Conservation (phyloP, 2,888 invertebrate species). For the Lasioglossum villosulum region DNA sequence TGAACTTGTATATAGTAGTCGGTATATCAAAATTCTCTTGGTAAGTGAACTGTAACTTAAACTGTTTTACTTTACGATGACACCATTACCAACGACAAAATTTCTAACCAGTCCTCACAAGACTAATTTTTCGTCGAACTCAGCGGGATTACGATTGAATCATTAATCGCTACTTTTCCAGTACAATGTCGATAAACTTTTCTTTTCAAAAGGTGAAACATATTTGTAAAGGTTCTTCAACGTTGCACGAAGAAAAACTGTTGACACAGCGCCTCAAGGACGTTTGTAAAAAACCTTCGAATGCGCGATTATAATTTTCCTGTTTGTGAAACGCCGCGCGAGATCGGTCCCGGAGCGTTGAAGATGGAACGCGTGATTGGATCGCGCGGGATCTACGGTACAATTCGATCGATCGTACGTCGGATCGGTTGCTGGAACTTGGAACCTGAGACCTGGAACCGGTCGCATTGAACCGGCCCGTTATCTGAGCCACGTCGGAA, state of each 20-base stretch:
- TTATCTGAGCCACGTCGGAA: constrained; percentile 30
- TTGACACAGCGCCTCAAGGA: neutral
- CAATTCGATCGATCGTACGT: constrained; percentile 28
- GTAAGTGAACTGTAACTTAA: too few relatives aligned
- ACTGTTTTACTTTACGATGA: too few relatives aligned
- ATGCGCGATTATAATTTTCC: neutral
- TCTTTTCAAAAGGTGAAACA: neutral
- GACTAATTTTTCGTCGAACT: too few relatives aligned
- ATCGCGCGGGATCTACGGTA: constrained; percentile 3
- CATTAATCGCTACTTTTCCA: too few relatives aligned
- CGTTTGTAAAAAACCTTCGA: neutral
- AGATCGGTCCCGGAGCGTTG: neutral
- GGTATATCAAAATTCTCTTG: too few relatives aligned
- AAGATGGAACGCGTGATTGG: constrained; percentile 7
- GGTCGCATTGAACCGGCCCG: constrained; percentile 10
- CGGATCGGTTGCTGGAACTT: neutral
- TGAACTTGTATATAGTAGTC: too few relatives aligned
- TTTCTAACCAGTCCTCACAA: too few relatives aligned
- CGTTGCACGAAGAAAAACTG: neutral
- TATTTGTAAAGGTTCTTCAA: neutral
- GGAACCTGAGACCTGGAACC: neutral
- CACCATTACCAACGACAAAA: too few relatives aligned
- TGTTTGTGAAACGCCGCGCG: neutral
- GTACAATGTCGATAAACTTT: neutral
- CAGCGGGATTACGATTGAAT: too few relatives aligned